Percentiles rank a stretch among this genome's conserved stretches.
phyloP scores from a whole-genome alignment of 2,113 vertebrate species.

The Sebastes fasciatus region DNA sequence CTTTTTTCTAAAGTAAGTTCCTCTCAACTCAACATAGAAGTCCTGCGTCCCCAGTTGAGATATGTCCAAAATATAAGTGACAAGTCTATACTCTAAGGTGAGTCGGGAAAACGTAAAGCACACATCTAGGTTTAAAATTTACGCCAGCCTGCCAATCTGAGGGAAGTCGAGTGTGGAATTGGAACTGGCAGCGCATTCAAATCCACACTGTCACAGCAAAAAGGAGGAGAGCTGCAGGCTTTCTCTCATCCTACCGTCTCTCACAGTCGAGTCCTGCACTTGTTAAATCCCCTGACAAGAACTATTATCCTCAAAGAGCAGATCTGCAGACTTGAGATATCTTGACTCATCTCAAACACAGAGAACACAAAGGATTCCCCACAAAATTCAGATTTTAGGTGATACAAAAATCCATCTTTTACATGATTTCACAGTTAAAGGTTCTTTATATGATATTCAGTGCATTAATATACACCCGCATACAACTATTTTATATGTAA shows the following conservation, averaged over 20 bases:
- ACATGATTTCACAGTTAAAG: neutral
- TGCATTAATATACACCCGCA: no score
- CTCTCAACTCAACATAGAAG: neutral
- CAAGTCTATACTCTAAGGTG: slow-evolving; percentile 20
- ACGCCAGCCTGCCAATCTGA: slow-evolving; percentile 48
- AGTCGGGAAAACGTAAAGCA: slow-evolving; percentile 32
- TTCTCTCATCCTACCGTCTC: slow-evolving; percentile 51
- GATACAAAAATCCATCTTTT: neutral
- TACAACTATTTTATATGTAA: no score
- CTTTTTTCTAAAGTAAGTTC: neutral
- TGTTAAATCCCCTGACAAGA: slow-evolving; percentile 73
- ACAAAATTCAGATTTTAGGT: slow-evolving; percentile 4
- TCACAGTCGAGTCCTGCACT: slow-evolving; percentile 59
- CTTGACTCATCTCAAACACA: slow-evolving; percentile 44
- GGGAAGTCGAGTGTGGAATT: slow-evolving; percentile 73
- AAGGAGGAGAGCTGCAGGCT: slow-evolving; percentile 63
- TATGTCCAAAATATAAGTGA: slow-evolving; percentile 23
- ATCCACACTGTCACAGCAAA: slow-evolving; percentile 65
- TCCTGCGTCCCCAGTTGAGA: neutral
- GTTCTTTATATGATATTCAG: no score
- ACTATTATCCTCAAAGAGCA: slow-evolving; percentile 70
- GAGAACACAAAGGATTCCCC: neutral
- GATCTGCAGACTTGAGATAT: slow-evolving; percentile 46
- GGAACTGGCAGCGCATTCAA: slow-evolving; percentile 73
- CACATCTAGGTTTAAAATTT: slow-evolving; percentile 44